These are phyloP conservation scores for Mustela lutreola DNA, from an alignment of 2,113 vertebrate genomes.

Conservation along the genomic window DNA sequence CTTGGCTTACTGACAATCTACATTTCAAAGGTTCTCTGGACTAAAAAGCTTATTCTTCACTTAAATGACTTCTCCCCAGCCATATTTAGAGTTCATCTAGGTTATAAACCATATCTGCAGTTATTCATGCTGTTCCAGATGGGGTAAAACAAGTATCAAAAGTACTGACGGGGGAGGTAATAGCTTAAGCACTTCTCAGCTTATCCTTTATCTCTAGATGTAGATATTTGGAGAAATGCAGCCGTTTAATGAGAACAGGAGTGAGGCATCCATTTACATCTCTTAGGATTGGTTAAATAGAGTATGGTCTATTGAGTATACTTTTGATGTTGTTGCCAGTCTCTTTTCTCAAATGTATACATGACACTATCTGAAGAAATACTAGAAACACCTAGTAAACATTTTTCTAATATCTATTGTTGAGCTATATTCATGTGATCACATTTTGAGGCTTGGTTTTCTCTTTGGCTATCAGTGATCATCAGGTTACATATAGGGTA, in stretches of 20 bases:
- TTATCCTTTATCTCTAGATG: conserved; percentile 83
- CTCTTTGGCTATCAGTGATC: conserved; percentile 73
- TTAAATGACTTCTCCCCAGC: conserved; percentile 81
- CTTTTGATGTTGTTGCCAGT: conserved; percentile 85
- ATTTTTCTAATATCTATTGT: conserved; percentile 79
- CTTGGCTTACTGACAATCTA: conserved; percentile 80
- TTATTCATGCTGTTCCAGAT: conserved; percentile 76
- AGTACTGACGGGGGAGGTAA: conserved; percentile 74
- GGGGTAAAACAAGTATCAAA: conserved; percentile 78
- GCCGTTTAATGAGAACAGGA: conserved; percentile 69
- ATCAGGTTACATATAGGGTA: conserved; percentile 75
- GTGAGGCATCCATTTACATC: conserved; percentile 82
- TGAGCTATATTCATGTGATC: conserved; percentile 74
- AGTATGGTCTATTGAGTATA: conserved; percentile 73
- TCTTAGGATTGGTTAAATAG: conserved; percentile 79
- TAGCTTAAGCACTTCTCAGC: conserved; percentile 77
- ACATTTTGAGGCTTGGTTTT: conserved; percentile 76
- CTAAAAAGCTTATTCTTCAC: conserved; percentile 83
- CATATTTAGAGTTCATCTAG: conserved; percentile 82
- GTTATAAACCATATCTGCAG: conserved; percentile 83
- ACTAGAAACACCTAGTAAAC: conserved; percentile 83
- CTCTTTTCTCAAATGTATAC: conserved; percentile 78
- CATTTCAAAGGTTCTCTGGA: conserved; percentile 84
- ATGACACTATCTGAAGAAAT: conserved; percentile 83
- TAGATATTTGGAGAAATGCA: conserved; percentile 76